Base-by-base conservation (phyloP, 2,113 vertebrate species). In the Aramus guarauna region DNA sequence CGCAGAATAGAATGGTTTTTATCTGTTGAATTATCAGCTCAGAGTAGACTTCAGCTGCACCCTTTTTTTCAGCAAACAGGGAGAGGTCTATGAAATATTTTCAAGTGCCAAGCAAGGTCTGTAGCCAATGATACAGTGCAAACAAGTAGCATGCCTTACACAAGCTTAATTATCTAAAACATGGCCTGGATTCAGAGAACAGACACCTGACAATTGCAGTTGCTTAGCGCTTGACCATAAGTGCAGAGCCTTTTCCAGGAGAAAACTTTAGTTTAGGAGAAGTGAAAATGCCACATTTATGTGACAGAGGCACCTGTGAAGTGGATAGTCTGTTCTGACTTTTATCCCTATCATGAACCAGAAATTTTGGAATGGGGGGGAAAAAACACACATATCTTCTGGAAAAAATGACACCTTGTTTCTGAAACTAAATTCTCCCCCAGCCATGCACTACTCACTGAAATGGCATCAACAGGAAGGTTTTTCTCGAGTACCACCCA, bases 11-110 rank as follows among this genome's bases (percentile, higher is more conserved):
- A 90, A 94, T 96, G 74, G 9, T 88, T 96, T 91, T 95, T 80
- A 77, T 95, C 91, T 87, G 58, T 67, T 92, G 87, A 71, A 82
- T 95, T 96, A 94, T 90, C 81, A 83, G 74, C 74, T 92, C 73
- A 45, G 86, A 56, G 85, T 85, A 94, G 80, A 74, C 87, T 90
- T 92, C 50, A 91, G 89, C 84, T 94, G 77, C 62, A 76, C 89
- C 74, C 67, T 67, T 88, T 94, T 94, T 87, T 85, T 91, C 81
- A 69, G 71, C 89, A 85, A 89, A 89, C 80, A 89, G 86, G 92
- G 88, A 83, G 71, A 97, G 60, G 37, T 91, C 84, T 82, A 5
- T 76, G 93, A 95, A 94, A 79, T 96, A 64, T 85, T 94, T 92
- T 71, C 55, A 91, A 93, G 78, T 79, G 74, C 58, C 37, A 62